Evolutionary conservation across 2,113 vertebrate species (phyloP), one percentile per base, ranked within the genome.

Genomic region (Rhagologus leucostigma): DNA sequence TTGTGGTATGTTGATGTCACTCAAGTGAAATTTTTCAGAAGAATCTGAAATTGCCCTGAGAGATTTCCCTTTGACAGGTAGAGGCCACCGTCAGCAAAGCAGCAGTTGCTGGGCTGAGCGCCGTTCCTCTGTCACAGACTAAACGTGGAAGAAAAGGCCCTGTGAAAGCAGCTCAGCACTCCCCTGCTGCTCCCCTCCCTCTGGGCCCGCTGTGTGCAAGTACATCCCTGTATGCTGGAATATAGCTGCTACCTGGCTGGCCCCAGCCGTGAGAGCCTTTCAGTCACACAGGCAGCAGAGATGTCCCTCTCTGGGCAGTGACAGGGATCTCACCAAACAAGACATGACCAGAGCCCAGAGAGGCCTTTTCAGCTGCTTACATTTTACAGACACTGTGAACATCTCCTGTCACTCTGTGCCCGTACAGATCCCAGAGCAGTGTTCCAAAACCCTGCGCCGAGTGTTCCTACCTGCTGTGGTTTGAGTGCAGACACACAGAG

Each of bases 71-170:
- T 60, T 52, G 57, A 62, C 74, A 90, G 63, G 41, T 0, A 53
- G 71, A 73, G 44, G 29, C 32, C 57, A 69, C 11, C 7, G 12
- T n/a, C 33, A 52, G 63, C 37, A 47, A 19, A 87, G 57, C 63
- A 69, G 56, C 46, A 55, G 22, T 19, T 37, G 16, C 57, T 71
- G 46, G 19, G 26, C 37, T 69, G 67, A 68, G 39, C 14, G 22
- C 55, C 57, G 15, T 23, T 93, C 35, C 86, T 68, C 18, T 83
- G 56, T 63, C 62, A 30, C 52, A 50, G 52, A 2, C 14, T 44
- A 8, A 60, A 33, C 0, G 1, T 0, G 3, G 35, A 47, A 46
- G 27, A 24, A 49, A 49, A 86, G 5, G 33, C 33, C 1, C 0
- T 6, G 24, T 42, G 63, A 42, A 82, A 53, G 62, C 60, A 79